A percentile compares a stretch with the other conserved stretches of the same genome.
Evolutionary conservation across 2,888 invertebrate species (phyloP).

Genomic region (Labia minor): DNA sequence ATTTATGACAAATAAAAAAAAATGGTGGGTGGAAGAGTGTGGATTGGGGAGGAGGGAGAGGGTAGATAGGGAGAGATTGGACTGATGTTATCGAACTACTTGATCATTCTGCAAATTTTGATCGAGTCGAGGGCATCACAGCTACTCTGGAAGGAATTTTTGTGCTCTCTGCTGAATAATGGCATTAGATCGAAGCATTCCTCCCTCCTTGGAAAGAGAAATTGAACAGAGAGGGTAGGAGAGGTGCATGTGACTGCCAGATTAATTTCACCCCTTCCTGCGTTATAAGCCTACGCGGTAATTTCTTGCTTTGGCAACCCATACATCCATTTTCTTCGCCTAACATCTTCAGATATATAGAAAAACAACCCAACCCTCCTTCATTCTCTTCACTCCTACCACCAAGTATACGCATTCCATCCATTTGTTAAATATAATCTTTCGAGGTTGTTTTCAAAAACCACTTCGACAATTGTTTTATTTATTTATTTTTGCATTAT

Average conservation of each 20-base stretch:
- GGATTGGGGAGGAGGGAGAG: no score
- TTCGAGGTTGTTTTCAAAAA: no score
- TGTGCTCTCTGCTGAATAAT: constrained; percentile 15
- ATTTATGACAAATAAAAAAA: constrained; percentile 27
- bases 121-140: constrained; percentile 27
- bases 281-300: not conserved
- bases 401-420: no score
- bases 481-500: no score
- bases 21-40: constrained; percentile 24
- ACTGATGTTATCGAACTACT: not conserved
- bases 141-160: constrained; percentile 16
- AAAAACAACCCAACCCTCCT: not conserved
- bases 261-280: not conserved
- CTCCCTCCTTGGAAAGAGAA: not conserved
- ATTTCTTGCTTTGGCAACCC: not conserved
- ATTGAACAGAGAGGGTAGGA: not conserved
- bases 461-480: no score
- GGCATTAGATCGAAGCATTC: constrained; percentile 5
- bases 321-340: not conserved
- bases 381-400: no score
- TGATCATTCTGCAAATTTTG: constrained; percentile 24
- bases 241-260: not conserved
- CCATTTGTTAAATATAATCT: no score
- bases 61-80: no score
- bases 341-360: not conserved